These are phyloP conservation scores for Lordiphosa andalusiaca DNA, from an alignment of 2,888 invertebrate species.

Conservation along the genomic window DNA sequence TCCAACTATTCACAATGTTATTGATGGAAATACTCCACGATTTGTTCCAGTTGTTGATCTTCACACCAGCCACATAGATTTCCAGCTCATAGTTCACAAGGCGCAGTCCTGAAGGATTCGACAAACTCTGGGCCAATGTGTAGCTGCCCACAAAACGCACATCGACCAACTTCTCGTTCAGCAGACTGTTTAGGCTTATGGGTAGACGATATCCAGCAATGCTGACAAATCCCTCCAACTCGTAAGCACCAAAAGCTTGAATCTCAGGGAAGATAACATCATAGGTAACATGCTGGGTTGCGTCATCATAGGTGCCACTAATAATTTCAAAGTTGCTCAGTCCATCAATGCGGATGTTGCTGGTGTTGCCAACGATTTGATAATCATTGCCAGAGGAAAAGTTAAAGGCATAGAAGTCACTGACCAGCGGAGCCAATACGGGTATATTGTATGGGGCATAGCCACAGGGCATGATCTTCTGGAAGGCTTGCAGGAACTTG, in stretches of 20 bases:
- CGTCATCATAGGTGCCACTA: slow-evolving; percentile 37
- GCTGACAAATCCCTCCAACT: slow-evolving; percentile 42
- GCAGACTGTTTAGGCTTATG: slow-evolving; percentile 31
- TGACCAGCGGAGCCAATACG: slow-evolving; percentile 49
- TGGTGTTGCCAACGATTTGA: slow-evolving; percentile 51
- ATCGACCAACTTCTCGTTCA: slow-evolving; percentile 54
- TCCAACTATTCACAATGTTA: slow-evolving; percentile 46
- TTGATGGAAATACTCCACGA: slow-evolving; percentile 60
- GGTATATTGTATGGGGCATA: slow-evolving; percentile 52
- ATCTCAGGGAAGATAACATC: slow-evolving; percentile 57
- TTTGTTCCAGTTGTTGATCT: slow-evolving; percentile 52
- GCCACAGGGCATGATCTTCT: slow-evolving; percentile 68
- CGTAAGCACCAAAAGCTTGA: slow-evolving; percentile 53
- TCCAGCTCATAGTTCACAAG: slow-evolving; percentile 50
- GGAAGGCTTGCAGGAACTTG: slow-evolving; percentile 43
- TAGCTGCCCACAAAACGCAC: slow-evolving; percentile 54
- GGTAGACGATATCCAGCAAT: slow-evolving; percentile 41
- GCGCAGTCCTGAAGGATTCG: slow-evolving; percentile 44
- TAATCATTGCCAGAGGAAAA: slow-evolving; percentile 23
- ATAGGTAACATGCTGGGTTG: slow-evolving; percentile 42
- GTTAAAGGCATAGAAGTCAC: slow-evolving; percentile 26
- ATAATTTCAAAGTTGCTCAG: slow-evolving; percentile 52
- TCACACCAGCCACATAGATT: slow-evolving; percentile 52
- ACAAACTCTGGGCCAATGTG: slow-evolving; percentile 30
- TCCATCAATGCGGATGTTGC: slow-evolving; percentile 58